Evolutionary conservation across 30 jellyfish, hydroid and myxozoan species (phyloP).

Genomic region (Cassiopea andromeda): DNA sequence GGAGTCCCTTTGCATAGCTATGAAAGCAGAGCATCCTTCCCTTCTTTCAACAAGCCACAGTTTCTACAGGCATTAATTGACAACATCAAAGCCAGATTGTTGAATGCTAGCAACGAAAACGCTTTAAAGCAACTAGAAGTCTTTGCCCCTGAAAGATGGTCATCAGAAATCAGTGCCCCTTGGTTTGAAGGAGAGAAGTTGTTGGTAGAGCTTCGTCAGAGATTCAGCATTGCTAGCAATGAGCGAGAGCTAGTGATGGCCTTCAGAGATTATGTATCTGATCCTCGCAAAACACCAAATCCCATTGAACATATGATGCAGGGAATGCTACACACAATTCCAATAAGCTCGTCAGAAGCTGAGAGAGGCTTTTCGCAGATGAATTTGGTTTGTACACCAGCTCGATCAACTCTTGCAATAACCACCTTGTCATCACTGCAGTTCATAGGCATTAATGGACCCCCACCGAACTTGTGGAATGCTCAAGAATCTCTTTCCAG

Average conservation of each 20-base stretch:
- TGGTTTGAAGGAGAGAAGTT: conserved; percentile 51
- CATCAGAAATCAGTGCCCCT: conserved; percentile 35
- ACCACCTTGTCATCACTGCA: conserved; percentile 12
- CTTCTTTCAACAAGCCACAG: conserved; percentile 54
- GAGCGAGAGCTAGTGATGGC: conserved; percentile 25
- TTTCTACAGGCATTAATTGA: conserved; percentile 48
- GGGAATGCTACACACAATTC: conserved; percentile 41
- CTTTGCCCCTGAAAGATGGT: conserved; percentile 47
- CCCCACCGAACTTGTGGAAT: conserved; percentile 38
- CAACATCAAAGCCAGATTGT: conserved; percentile 47
- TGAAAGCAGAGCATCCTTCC: conserved; percentile 24
- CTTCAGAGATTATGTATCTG: conserved; percentile 41
- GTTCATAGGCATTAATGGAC: conserved; percentile 42
- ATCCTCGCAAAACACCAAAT: conserved; percentile 33
- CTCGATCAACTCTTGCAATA: neutral
- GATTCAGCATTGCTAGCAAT: conserved; percentile 38
- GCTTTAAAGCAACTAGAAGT: conserved; percentile 21
- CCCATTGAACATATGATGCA: conserved; percentile 16
- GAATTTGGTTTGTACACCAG: conserved; percentile 49
- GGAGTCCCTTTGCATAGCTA: conserved; percentile 28
- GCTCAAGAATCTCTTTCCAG: conserved; percentile 12
- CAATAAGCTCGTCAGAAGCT: conserved; percentile 61
- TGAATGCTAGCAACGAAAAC: conserved; percentile 23
- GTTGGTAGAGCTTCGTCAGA: conserved; percentile 17
- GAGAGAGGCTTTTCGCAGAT: conserved; percentile 71